phyloP scores from a whole-genome alignment of 2,113 vertebrate genomes.

The Erpornis zantholeuca region DNA sequence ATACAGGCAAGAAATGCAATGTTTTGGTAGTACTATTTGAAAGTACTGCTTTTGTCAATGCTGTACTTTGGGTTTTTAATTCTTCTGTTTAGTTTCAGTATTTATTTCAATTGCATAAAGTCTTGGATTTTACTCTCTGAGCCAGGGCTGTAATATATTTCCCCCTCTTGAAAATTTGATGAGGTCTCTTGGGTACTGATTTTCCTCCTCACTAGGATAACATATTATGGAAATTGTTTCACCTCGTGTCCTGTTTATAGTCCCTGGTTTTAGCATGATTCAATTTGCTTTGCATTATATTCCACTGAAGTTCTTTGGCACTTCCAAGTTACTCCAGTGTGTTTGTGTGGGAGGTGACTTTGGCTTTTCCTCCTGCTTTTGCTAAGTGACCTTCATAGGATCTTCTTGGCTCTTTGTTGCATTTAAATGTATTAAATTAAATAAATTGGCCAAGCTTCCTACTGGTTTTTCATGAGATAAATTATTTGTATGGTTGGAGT shows the following conservation, averaged over 20 bases:
- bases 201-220: neutral
- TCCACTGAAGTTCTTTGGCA: neutral
- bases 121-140: neutral
- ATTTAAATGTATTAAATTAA: neutral
- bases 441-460: neutral
- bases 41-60: neutral
- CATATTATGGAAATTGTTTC: conserved; percentile 3
- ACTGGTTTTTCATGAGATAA: neutral
- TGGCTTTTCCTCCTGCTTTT: neutral
- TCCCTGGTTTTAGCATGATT: conserved; percentile 4
- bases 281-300: neutral
- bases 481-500: neutral
- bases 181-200: neutral
- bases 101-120: neutral
- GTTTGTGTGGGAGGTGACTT: neutral
- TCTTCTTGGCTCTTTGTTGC: neutral
- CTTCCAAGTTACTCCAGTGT: neutral
- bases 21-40: neutral
- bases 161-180: neutral
- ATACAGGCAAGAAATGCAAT: neutral
- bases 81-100: neutral
- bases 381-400: neutral
- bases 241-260: neutral
- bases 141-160: neutral
- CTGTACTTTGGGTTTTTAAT: neutral